Percentiles rank a stretch among this genome's conserved stretches.
Evolutionary conservation across 2,113 vertebrate genomes (phyloP).

Genomic region (Ophiodon elongatus): DNA sequence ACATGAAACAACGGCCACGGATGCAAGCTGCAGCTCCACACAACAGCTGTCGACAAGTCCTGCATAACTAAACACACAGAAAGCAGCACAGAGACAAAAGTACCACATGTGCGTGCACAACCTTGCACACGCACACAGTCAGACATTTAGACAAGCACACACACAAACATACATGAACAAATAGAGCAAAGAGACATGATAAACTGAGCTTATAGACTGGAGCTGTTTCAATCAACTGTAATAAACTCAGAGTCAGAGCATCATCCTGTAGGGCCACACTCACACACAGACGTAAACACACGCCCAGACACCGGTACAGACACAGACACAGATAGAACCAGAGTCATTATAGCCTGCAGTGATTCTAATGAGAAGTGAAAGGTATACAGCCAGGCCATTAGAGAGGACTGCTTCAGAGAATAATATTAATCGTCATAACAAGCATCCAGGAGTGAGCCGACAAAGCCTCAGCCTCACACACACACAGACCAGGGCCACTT

Average conservation of each 20-base stretch:
- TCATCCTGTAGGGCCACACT: slow-evolving; percentile 29
- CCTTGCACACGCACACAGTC: neutral
- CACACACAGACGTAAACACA: slow-evolving; percentile 30
- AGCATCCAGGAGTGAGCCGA: slow-evolving; percentile 74
- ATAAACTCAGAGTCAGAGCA: slow-evolving; percentile 64
- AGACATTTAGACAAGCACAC: slow-evolving; percentile 7
- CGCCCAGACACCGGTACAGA: slow-evolving; percentile 14
- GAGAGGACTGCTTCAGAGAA: slow-evolving; percentile 82
- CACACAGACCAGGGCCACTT: slow-evolving; percentile 73
- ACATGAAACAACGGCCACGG: slow-evolving; percentile 54
- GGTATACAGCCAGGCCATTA: slow-evolving; percentile 84
- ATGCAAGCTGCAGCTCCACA: slow-evolving; percentile 47
- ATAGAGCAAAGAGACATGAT: slow-evolving; percentile 26
- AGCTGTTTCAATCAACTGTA: slow-evolving; percentile 71
- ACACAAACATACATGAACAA: slow-evolving; percentile 38
- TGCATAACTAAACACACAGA: slow-evolving; percentile 57
- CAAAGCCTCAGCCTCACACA: slow-evolving; percentile 31
- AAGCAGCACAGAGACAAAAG: slow-evolving; percentile 36
- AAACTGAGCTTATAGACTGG: slow-evolving; percentile 57
- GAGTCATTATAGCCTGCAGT: slow-evolving; percentile 71
- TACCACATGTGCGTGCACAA: slow-evolving; percentile 3
- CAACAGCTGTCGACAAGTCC: slow-evolving; percentile 67
- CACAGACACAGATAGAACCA: slow-evolving; percentile 63
- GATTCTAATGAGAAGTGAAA: slow-evolving; percentile 85
- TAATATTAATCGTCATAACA: slow-evolving; percentile 87